Evolutionary conservation across 1,140 invertebrate species (phyloP), one percentile per base, ranked within the genome.

Genomic region (Monomorium pharaonis): DNA sequence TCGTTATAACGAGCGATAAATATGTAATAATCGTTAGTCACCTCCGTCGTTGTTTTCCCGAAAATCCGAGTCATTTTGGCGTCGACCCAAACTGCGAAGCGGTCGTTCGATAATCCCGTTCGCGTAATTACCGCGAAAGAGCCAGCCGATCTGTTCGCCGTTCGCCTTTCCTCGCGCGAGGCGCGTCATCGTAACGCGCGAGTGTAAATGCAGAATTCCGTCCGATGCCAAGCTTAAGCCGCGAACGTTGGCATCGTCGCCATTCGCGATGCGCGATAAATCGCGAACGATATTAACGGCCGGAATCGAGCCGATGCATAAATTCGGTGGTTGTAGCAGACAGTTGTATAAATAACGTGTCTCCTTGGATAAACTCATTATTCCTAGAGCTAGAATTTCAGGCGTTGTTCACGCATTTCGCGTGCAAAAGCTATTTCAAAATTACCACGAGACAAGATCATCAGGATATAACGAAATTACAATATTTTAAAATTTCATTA

Each of bases 81-180:
- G 76, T 24, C 63, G 56, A 63, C 37, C 69, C 76, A 67, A 44
- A 24, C 30, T 24, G 62, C 30, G 33, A 24, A 33, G 72, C 56
- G n/a, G 37, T 16, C 37, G 62, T 67, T 89, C 88, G 72, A 86
- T 81, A 84, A 74, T 44, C 16, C 47, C 75, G 84, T 88, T 86
- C 69, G 65, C 84, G 84, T 84, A 89, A 89, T 90, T 89, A 89
- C 60, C 84, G 69, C 63, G 49, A 62, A 56, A 80, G 47, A 24
- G 69, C 54, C 72, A 24, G 69, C 54, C 72, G 85, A 87, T 76
- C 84, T 65, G 44, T 63, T 87, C 37, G 54, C 56, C 18, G 30
- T 56, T 78, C 42, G 65, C 58, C 24, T 78, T 78, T 65, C 37
- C 63, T 77, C 56, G 42, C 30, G 47, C 12, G 5, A 42, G 24